These are phyloP conservation scores for Drosophila nigritarsus DNA, from an alignment of 2,888 invertebrate species.

Conservation along the genomic window DNA sequence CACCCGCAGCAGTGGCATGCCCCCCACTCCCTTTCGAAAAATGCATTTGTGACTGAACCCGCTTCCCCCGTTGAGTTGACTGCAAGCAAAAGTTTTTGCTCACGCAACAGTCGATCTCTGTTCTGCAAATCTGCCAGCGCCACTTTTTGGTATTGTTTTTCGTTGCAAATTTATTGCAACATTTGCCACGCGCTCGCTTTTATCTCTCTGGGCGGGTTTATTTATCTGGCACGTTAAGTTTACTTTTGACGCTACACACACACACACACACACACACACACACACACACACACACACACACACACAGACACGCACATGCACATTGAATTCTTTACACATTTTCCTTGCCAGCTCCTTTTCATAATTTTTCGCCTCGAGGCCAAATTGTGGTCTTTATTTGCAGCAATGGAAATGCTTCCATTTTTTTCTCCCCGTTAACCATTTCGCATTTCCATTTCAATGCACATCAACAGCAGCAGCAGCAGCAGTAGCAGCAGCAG, in stretches of 20 bases:
- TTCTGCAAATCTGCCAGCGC: slow-evolving; percentile 28
- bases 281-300: too few species aligned
- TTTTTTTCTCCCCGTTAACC: slow-evolving; percentile 42
- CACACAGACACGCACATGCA: not conserved
- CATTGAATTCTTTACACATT: slow-evolving; percentile 18
- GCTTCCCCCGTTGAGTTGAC: not conserved
- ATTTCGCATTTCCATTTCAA: slow-evolving; percentile 75
- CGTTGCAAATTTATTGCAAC: slow-evolving; percentile 77
- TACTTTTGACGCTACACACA: slow-evolving; percentile 58
- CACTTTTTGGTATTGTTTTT: slow-evolving; percentile 68
- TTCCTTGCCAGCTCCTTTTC: slow-evolving; percentile 47
- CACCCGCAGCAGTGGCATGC: slow-evolving; percentile 46
- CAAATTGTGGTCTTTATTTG: slow-evolving; percentile 80
- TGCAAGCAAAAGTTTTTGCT: slow-evolving; percentile 57
- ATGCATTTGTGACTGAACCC: slow-evolving; percentile 50
- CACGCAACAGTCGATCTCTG: slow-evolving; percentile 66
- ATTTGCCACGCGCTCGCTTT: slow-evolving; percentile 67
- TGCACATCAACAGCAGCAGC: slow-evolving; percentile 59
- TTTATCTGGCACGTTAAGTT: slow-evolving; percentile 82
- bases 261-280: not conserved
- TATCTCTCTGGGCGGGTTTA: slow-evolving; percentile 75
- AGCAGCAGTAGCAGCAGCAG: slow-evolving; percentile 17
- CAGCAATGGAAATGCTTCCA: slow-evolving; percentile 73
- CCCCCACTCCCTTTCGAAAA: slow-evolving; percentile 17
- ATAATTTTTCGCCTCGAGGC: slow-evolving; percentile 80